Evolutionary conservation across 2,113 vertebrate species (phyloP), one percentile per base, ranked within the genome.

Genomic region (Seriola dumerili): DNA sequence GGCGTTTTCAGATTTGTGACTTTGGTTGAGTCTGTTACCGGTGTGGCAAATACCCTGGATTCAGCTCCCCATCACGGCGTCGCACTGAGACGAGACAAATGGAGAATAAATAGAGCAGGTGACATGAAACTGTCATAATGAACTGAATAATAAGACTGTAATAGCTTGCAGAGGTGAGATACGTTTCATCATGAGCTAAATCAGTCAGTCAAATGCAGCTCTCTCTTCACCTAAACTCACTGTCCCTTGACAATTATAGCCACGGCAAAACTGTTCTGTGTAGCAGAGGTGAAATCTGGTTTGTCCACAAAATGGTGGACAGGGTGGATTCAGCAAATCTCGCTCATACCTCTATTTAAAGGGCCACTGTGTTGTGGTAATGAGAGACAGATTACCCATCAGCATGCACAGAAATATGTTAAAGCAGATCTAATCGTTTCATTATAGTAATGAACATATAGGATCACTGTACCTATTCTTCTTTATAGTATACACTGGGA

Each of bases 81-180:
- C 2, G 23, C 68, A 40, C 67, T 32, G 72, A 5, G 29, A 29
- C 3, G 21, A 65, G 52, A 76, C 76, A 58, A 75, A 76, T 25
- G 59, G 19, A 50, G 75, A 70, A 46, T 52, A 67, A 79, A 67
- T 40, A 79, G 23, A 46, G 23, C 16, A 29, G 29, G 71, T 76
- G 75, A 71, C 12, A 54, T 36, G 52, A 65, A 79, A 34, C 44
- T 23, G 29, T 42, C 44, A 62, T 48, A 52, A 84, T 67, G 48
- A 80, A 57, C 38, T 72, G 61, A 76, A 62, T 61, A 83, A 64
- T 68, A 58, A 52, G 7, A 48, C 29, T 50, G 17, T 68, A 54
- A 75, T 34, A 68, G 62, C 62, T 50, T 21, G 42, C 46, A 36
- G 58, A 70, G 62, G 73, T 54, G 73, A 74, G 36, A 61, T 66